Evolutionary conservation across 2,113 vertebrate species (phyloP).

Genomic region (Engystomops pustulosus): DNA sequence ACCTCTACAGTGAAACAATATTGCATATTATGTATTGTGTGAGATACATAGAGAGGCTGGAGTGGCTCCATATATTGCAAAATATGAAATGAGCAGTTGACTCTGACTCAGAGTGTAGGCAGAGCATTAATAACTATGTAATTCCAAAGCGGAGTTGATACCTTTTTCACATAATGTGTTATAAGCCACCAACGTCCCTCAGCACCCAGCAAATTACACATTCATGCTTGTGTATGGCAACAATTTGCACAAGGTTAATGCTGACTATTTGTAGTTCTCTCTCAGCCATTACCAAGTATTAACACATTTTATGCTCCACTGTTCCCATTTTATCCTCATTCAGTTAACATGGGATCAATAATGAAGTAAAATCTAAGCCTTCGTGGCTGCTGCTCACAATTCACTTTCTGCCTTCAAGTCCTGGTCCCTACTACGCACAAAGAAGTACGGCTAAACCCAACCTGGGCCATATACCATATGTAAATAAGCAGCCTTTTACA

Average conservation of each 20-base stretch:
- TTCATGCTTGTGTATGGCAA: constrained; percentile 26
- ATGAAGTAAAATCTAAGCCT: constrained; percentile 36
- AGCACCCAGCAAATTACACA: constrained; percentile 29
- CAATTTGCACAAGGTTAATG: constrained; percentile 20
- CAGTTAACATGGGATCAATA: constrained; percentile 40
- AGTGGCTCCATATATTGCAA: not conserved
- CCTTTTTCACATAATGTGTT: constrained; percentile 19
- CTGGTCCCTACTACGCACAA: not conserved
- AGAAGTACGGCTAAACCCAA: not conserved
- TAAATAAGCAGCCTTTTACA: not conserved
- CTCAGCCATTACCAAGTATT: constrained; percentile 34
- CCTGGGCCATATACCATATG: not conserved
- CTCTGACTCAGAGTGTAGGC: constrained; percentile 40
- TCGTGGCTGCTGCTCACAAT: not conserved
- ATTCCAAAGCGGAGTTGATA: constrained; percentile 28
- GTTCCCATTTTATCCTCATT: constrained; percentile 41
- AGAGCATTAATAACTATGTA: constrained; percentile 32
- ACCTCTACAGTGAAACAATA: not conserved
- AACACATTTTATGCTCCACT: constrained; percentile 44
- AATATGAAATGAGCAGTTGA: constrained; percentile 39
- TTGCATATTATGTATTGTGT: not conserved
- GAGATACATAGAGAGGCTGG: not conserved
- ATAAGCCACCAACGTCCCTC: not conserved
- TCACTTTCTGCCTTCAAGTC: not conserved
- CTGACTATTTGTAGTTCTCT: constrained; percentile 42